These are phyloP conservation scores for Laticauda colubrina DNA, from an alignment of 2,113 vertebrate species.

Conservation along the genomic window DNA sequence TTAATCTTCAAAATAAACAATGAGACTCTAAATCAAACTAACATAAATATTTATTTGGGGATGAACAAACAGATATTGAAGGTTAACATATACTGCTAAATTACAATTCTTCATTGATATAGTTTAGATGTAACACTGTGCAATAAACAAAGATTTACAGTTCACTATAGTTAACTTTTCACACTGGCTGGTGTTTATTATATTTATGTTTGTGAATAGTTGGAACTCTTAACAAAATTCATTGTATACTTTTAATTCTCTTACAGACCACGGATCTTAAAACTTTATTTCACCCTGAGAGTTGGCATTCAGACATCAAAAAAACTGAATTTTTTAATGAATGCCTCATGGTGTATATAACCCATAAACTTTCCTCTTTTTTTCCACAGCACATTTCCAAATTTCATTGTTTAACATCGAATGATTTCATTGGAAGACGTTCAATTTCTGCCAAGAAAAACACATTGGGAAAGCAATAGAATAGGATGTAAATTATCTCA, in stretches of 20 bases:
- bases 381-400: conserved; percentile 25
- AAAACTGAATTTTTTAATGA: conserved; percentile 19
- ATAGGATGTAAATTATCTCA: background rate
- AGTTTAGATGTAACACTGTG: background rate
- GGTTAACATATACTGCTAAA: background rate
- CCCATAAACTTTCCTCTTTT: background rate
- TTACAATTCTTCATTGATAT: background rate
- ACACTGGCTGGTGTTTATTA: background rate
- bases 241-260: background rate
- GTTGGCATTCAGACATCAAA: background rate
- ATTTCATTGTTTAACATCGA: background rate
- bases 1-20: background rate
- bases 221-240: background rate
- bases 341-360: conserved; percentile 17
- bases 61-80: background rate
- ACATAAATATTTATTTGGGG: background rate
- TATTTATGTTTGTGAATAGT: background rate
- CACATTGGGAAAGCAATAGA: background rate
- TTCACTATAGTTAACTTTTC: background rate
- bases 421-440: conserved; percentile 28
- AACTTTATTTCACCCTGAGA: conserved; percentile 39
- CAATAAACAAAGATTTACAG: background rate
- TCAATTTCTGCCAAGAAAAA: conserved; percentile 30
- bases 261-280: background rate
- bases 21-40: background rate